A percentile compares a stretch with the other conserved stretches of the same genome.
Conservation (phyloP, 2,113 vertebrate species). For the Dissostichus mawsoni region DNA sequence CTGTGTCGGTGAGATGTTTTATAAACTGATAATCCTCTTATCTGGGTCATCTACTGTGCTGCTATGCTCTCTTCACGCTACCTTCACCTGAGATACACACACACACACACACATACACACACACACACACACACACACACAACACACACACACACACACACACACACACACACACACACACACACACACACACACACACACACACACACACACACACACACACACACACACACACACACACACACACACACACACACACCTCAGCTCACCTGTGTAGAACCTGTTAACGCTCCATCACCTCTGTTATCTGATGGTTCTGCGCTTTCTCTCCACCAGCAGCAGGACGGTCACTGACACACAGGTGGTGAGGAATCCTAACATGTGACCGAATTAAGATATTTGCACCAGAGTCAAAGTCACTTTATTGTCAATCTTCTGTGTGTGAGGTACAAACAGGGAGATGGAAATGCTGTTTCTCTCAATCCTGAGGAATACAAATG, state of each 20-base stretch:
- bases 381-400: not conserved
- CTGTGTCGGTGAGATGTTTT: conserved; percentile 80
- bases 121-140: conserved; percentile 15
- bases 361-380: conserved; percentile 23
- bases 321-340: conserved; percentile 47
- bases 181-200: not conserved
- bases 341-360: conserved; percentile 44
- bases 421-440: no score
- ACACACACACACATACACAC: conserved; percentile 38
- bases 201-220: conserved; percentile 50
- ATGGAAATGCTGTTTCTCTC: no score
- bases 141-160: conserved; percentile 12
- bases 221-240: conserved; percentile 26
- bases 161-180: conserved; percentile 5
- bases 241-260: not conserved
- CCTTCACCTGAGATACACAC: conserved; percentile 69
- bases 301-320: conserved; percentile 69
- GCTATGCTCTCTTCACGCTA: conserved; percentile 64
- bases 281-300: conserved; percentile 58
- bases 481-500: no score
- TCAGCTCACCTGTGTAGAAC: conserved; percentile 60
- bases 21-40: conserved; percentile 82
- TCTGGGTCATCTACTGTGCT: conserved; percentile 70
- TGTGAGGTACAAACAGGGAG: no score
- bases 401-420: not conserved